Evolutionary conservation across 2,797 vertebrate genomes (phyloP), one percentile per base, ranked within the genome.

Genomic region (Parambassis ranga): DNA sequence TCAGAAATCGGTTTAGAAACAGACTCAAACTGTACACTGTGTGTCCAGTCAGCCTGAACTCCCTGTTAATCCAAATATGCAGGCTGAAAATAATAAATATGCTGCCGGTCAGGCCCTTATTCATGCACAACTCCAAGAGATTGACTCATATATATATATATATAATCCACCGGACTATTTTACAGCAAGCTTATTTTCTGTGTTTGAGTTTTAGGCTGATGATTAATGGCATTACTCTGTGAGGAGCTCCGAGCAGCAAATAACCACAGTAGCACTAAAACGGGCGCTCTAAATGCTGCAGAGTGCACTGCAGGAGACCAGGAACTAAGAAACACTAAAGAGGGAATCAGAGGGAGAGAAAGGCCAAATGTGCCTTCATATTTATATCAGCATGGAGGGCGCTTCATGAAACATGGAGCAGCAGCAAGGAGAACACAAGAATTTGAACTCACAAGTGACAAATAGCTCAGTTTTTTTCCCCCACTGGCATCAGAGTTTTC

Each of bases 171-270:
- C n/a, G n/a, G n/a, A n/a, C n/a, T 67, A 64, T 58, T 35, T 73
- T 60, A 53, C 35, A 47, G 35, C 19, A 53, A 76, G 71, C 35
- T 33, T 71, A n/a, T 51, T 62, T 55, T 37, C 49, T 59, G 41
- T 73, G 46, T 22, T 39, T 11, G 28, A 49, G 22, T 55, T 18
- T 37, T 39, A 15, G 64, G 24, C 55, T 36, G 41, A 62, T 79
- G 78, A 86, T 80, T 71, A 85, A 88, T 81, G 80, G 46, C 62
- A 8, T 28, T 49, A 22, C 57, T 83, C 59, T 61, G 42, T 14
- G 69, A 76, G 59, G 19, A 23, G 13, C 46, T 75, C 41, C 28
- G 28, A 37, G 42, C 52, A 70, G 63, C 65, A 71, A 75, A 75
- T 48, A 52, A 63, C 39, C 33, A 46, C 63, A 46, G 22, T 2